phyloP scores from a whole-genome alignment of 1,140 invertebrate genomes.

The Calycopis cecrops region DNA sequence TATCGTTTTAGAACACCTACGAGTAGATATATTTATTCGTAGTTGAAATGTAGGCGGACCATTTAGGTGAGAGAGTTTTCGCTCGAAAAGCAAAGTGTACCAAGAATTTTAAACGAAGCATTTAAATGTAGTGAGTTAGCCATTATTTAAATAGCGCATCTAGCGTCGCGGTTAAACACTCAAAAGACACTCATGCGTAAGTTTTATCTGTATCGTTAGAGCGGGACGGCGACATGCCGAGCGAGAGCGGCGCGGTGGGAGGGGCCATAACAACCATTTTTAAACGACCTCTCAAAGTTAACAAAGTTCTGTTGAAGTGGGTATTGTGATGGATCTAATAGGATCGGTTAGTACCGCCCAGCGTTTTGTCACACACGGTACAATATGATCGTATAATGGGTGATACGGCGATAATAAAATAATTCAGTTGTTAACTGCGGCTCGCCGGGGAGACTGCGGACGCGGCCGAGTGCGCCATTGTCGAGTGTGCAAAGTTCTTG shows the following conservation, averaged over 20 bases:
- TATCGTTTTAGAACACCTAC: no score
- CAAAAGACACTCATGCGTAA: conserved; percentile 36
- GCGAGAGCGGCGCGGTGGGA: conserved; percentile 36
- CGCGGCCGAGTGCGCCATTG: conserved; percentile 7
- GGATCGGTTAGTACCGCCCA: conserved; percentile 45
- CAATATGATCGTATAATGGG: conserved; percentile 59
- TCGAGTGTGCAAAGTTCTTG: conserved; percentile 16
- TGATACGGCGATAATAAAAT: conserved; percentile 52
- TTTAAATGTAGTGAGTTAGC: conserved; percentile 11
- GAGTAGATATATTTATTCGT: no score
- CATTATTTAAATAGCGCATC: conserved; percentile 31
- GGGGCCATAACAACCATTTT: conserved; percentile 34
- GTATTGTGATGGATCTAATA: conserved; percentile 23
- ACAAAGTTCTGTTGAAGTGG: conserved; percentile 17
- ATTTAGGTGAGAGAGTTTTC: no score
- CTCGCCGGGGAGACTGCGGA: conserved; percentile 32
- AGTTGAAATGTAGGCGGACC: no score
- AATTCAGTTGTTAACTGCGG: conserved; percentile 57
- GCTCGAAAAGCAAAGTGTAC: no score
- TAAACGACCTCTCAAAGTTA: conserved; percentile 20
- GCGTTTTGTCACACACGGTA: conserved; percentile 46
- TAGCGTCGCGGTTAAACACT: conserved; percentile 28
- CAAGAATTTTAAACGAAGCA: conserved; percentile 1
- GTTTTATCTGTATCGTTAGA: conserved; percentile 30
- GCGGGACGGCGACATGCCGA: conserved; percentile 25